These are phyloP conservation scores for Rhingia rostrata DNA, from an alignment of 2,888 invertebrate species.

Conservation along the genomic window DNA sequence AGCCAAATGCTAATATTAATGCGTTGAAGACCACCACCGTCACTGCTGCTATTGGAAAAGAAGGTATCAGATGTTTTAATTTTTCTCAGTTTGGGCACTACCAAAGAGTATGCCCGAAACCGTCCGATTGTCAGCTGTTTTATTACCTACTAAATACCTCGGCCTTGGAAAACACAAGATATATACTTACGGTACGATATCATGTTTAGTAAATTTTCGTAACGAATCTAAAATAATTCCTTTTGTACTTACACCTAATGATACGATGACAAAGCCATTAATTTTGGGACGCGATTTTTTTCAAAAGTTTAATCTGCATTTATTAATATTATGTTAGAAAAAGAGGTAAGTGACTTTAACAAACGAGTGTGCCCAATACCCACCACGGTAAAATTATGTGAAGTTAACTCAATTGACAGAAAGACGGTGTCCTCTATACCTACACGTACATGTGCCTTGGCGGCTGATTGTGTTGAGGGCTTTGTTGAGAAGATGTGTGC, in stretches of 20 bases:
- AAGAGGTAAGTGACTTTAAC: slow-evolving; percentile 5
- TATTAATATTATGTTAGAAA: too few species aligned
- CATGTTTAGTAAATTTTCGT: slow-evolving; percentile 20
- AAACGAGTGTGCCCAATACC: slow-evolving; percentile 2
- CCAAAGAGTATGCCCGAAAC: slow-evolving; percentile 26
- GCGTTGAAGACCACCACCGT: neutral
- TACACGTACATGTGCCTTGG: slow-evolving; percentile 10
- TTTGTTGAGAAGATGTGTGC: slow-evolving; percentile 1
- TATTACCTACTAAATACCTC: slow-evolving; percentile 27
- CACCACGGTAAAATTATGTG: neutral
- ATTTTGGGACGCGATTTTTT: too few species aligned
- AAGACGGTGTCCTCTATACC: neutral
- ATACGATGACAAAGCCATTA: too few species aligned
- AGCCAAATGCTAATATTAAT: neutral
- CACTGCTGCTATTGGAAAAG: neutral
- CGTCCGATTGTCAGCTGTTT: slow-evolving; percentile 10
- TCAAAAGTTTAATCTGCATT: too few species aligned
- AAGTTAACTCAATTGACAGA: slow-evolving; percentile 1
- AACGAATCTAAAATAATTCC: slow-evolving; percentile 33
- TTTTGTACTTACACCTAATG: slow-evolving; percentile 31
- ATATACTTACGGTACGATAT: slow-evolving; percentile 19
- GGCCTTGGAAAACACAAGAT: slow-evolving; percentile 32
- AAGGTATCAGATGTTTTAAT: slow-evolving; percentile 19
- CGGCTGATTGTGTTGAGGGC: neutral
- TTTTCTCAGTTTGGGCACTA: slow-evolving; percentile 42